Percentiles rank a stretch among this genome's conserved stretches.
These are phyloP conservation scores for Lutraria rhynchaena DNA, from an alignment of 1,140 invertebrate species.

Conservation along the genomic window DNA sequence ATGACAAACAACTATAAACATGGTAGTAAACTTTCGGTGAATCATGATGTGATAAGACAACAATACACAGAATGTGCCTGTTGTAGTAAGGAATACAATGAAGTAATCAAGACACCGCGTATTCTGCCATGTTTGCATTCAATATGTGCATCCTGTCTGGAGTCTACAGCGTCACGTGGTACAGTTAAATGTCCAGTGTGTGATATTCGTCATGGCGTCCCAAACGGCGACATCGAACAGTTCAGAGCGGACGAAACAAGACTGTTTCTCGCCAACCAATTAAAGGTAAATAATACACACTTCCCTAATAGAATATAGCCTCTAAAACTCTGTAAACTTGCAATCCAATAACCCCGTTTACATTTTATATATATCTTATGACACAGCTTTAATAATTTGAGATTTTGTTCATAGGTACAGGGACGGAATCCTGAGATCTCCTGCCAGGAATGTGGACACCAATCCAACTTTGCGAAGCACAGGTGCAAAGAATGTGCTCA, in stretches of 20 bases:
- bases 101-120: slow-evolving; percentile 30
- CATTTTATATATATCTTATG: too few relatives aligned
- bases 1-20: background rate
- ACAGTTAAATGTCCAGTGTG: slow-evolving; percentile 50
- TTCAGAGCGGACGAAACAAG: slow-evolving; percentile 54
- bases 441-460: slow-evolving; percentile 45
- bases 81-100: slow-evolving; percentile 49
- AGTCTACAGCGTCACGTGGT: slow-evolving; percentile 53
- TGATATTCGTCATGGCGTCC: slow-evolving; percentile 53
- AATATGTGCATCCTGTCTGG: slow-evolving; percentile 44
- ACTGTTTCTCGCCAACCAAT: slow-evolving; percentile 37
- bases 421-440: slow-evolving; percentile 23
- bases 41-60: slow-evolving; percentile 26
- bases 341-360: too few relatives aligned
- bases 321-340: too few relatives aligned
- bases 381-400: background rate
- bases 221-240: slow-evolving; percentile 45
- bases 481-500: slow-evolving; percentile 57
- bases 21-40: slow-evolving; percentile 22
- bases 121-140: slow-evolving; percentile 55
- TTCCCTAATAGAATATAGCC: too few relatives aligned
- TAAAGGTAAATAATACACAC: too few relatives aligned
- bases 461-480: background rate
- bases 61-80: slow-evolving; percentile 52
- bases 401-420: slow-evolving; percentile 28